These are phyloP conservation scores for Alligator mississippiensis DNA, from an alignment of 2,113 vertebrate genomes.

Conservation along the genomic window DNA sequence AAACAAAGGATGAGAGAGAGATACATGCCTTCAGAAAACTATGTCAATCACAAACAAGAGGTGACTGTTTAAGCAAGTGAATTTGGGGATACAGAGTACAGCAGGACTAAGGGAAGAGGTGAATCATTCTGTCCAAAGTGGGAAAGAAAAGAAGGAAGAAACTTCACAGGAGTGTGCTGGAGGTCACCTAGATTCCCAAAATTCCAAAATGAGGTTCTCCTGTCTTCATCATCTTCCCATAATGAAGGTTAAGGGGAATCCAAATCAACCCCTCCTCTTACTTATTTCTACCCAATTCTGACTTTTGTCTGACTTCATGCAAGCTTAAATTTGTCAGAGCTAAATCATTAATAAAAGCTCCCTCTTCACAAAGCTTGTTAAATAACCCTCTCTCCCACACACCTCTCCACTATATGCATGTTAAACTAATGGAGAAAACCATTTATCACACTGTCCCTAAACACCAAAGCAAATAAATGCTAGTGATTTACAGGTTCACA, in stretches of 20 bases:
- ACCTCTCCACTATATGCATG: rapidly evolving
- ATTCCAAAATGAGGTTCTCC: background rate
- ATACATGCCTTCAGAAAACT: background rate
- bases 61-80: background rate
- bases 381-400: background rate
- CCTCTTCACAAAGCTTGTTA: background rate
- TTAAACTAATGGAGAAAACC: background rate
- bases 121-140: background rate
- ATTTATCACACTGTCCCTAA: background rate
- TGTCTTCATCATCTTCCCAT: background rate
- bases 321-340: background rate
- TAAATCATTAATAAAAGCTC: slow-evolving; percentile 5
- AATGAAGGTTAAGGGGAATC: background rate
- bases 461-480: background rate
- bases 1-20: background rate
- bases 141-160: background rate
- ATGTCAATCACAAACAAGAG: background rate
- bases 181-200: no score
- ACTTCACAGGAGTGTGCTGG: background rate
- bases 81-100: background rate
- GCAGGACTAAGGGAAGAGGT: background rate
- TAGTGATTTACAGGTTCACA: background rate
- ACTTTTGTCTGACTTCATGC: background rate
- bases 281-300: background rate
- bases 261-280: background rate